phyloP scores from a whole-genome alignment of 2,797 vertebrate genomes.

The Coilia nasus region DNA sequence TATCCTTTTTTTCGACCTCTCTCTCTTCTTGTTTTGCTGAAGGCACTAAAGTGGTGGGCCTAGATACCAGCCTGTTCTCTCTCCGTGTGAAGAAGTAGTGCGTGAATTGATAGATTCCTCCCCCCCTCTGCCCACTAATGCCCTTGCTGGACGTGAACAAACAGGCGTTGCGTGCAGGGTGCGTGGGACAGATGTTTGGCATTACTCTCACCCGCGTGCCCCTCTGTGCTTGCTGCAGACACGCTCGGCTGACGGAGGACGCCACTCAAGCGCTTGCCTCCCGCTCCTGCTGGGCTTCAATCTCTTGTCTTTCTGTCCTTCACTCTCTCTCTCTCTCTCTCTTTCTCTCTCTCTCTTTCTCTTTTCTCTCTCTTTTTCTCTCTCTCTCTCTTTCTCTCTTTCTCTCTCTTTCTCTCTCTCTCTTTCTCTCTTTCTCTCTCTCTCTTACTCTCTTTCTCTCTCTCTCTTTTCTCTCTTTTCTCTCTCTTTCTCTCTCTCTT shows the following conservation, averaged over 20 bases:
- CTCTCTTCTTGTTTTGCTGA: neutral
- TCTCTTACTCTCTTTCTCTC: conserved; percentile 38
- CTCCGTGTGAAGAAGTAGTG: conserved; percentile 66
- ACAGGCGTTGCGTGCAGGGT: conserved; percentile 73
- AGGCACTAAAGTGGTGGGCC: neutral
- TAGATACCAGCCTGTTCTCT: neutral
- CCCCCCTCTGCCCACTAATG: conserved; percentile 59
- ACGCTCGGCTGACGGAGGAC: conserved; percentile 78
- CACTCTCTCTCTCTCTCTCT: conserved; percentile 48
- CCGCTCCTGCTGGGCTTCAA: conserved; percentile 63
- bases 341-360: neutral
- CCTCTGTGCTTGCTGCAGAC: conserved; percentile 76
- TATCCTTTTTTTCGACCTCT: neutral
- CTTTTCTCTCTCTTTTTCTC: conserved; percentile 46
- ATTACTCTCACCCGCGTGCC: conserved; percentile 82
- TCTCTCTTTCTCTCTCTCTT: conserved; percentile 48
- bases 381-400: conserved; percentile 43
- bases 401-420: conserved; percentile 53
- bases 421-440: conserved; percentile 40
- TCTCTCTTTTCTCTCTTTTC: neutral
- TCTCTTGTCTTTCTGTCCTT: neutral
- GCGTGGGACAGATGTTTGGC: conserved; percentile 80
- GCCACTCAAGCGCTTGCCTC: conserved; percentile 65
- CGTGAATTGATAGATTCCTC: conserved; percentile 71
- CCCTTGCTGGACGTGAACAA: conserved; percentile 75